These are phyloP conservation scores for Drosophila koepferae DNA, from an alignment of 2,888 invertebrate species.

Conservation along the genomic window DNA sequence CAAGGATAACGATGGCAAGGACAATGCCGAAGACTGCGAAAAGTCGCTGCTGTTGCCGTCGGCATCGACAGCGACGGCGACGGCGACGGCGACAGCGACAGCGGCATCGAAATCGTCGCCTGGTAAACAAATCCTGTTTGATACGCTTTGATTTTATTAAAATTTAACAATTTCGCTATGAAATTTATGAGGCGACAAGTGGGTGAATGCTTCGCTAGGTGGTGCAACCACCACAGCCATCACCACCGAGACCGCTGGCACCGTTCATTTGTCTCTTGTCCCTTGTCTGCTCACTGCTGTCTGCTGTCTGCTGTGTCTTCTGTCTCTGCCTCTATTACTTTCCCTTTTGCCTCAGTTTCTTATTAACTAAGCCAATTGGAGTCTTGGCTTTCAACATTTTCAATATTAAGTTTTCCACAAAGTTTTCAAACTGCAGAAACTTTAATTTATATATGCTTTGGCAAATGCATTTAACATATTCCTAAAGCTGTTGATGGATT, in stretches of 20 bases:
- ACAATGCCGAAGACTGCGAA: constrained; percentile 44
- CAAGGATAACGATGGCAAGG: constrained; percentile 75
- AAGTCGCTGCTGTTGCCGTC: constrained; percentile 22
- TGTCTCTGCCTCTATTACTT: constrained; percentile 15
- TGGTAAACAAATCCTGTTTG: constrained; percentile 80
- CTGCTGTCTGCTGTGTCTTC: background rate
- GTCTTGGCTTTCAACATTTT: background rate
- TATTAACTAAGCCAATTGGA: constrained; percentile 35
- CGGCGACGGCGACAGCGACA: background rate
- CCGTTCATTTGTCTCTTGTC: background rate
- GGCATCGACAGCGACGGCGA: background rate
- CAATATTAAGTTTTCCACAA: constrained; percentile 1
- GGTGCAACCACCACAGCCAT: constrained; percentile 7
- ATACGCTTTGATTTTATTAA: constrained; percentile 81
- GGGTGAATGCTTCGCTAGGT: constrained; percentile 23
- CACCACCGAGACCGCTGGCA: background rate
- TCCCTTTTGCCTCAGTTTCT: constrained; percentile 17
- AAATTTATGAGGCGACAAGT: constrained; percentile 69
- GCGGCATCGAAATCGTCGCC: constrained; percentile 51
- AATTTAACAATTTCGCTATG: constrained; percentile 78
- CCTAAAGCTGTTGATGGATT: background rate
- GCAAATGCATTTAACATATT: background rate
- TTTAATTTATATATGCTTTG: background rate
- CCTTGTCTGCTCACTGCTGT: constrained; percentile 9
- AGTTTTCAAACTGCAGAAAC: background rate